A percentile compares a stretch with the other conserved stretches of the same genome.
Evolutionary conservation across 2,797 vertebrate genomes (phyloP).

Genomic region (Eulemur coronatus): DNA sequence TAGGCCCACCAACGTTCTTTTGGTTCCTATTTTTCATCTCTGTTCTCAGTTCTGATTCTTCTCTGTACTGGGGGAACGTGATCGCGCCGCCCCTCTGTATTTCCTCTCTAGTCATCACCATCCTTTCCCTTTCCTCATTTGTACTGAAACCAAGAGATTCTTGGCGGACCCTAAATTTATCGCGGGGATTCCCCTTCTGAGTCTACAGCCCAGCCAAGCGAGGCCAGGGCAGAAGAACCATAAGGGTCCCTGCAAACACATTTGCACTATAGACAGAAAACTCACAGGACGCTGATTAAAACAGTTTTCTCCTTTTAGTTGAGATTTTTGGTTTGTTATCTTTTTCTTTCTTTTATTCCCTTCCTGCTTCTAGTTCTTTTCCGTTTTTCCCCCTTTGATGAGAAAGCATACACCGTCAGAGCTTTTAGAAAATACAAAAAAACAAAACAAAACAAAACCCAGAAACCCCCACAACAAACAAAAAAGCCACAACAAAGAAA

Average conservation of each 20-base stretch:
- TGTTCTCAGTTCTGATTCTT: neutral
- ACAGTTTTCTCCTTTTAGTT: neutral
- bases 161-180: neutral
- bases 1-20: neutral
- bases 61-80: fast-evolving
- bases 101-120: neutral
- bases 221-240: neutral
- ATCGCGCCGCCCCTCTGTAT: fast-evolving
- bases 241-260: neutral
- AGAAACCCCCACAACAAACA: neutral
- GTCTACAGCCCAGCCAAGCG: neutral
- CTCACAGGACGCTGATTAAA: neutral
- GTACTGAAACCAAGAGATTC: neutral
- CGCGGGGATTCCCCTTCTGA: neutral
- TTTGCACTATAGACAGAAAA: neutral
- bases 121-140: neutral
- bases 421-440: neutral
- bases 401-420: neutral
- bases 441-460: neutral
- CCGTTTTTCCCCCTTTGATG: neutral
- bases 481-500: neutral
- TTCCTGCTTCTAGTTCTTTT: neutral
- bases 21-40: neutral
- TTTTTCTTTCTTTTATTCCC: neutral
- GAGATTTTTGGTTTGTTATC: neutral